A percentile compares a stretch with the other conserved stretches of the same genome.
These are phyloP conservation scores for Goniozus legneri DNA, from an alignment of 1,140 invertebrate genomes.

Conservation along the genomic window DNA sequence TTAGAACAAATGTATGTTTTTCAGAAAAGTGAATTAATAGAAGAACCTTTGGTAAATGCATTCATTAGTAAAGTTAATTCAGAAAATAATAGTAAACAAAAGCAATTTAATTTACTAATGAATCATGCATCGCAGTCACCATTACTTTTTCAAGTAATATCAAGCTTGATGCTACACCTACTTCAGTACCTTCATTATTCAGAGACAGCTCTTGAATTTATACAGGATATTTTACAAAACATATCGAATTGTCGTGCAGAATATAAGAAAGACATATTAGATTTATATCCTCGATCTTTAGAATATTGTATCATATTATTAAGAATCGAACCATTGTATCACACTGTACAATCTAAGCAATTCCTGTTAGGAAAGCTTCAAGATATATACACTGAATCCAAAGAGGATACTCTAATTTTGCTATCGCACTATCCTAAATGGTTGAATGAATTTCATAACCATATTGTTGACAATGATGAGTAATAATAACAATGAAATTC, in stretches of 20 bases:
- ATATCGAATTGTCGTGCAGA: conserved; percentile 22
- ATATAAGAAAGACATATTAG: conserved; percentile 25
- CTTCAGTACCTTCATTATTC: conserved; percentile 29
- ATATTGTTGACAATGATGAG: background rate
- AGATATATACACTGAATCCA: conserved; percentile 26
- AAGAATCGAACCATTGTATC: conserved; percentile 32
- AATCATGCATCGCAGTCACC: conserved; percentile 22
- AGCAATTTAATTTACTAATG: conserved; percentile 23
- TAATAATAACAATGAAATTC: too few relatives aligned
- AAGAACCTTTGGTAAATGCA: conserved; percentile 33
- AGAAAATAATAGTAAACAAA: conserved; percentile 5
- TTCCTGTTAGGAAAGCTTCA: conserved; percentile 22
- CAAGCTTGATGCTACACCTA: conserved; percentile 32
- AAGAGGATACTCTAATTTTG: conserved; percentile 30
- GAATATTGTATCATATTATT: conserved; percentile 37
- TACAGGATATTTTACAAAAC: conserved; percentile 27
- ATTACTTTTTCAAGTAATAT: conserved; percentile 31
- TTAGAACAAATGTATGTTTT: conserved; percentile 34
- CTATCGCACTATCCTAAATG: conserved; percentile 42
- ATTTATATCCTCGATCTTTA: conserved; percentile 39
- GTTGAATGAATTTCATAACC: conserved; percentile 21
- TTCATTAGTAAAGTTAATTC: conserved; percentile 20
- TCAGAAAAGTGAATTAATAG: conserved; percentile 31
- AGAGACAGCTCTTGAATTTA: conserved; percentile 29
- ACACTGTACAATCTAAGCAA: conserved; percentile 29